A percentile compares a stretch with the other conserved stretches of the same genome.
Evolutionary conservation across 2,888 invertebrate species (phyloP).

Genomic region (Diachrysia chrysitis): DNA sequence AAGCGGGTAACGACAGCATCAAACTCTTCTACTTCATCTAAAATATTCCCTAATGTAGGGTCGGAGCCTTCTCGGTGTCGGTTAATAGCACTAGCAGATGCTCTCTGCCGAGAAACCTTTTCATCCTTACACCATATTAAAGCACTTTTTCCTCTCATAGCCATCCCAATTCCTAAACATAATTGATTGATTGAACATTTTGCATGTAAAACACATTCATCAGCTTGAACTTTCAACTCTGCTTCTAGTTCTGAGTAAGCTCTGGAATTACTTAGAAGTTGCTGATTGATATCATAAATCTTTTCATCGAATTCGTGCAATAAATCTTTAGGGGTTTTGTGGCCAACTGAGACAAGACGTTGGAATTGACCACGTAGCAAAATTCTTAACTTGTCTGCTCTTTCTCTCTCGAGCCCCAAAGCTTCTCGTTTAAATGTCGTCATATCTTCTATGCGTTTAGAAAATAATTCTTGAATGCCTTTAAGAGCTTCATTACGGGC

Average conservation of each 20-base stretch:
- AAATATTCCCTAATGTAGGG: conserved; percentile 41
- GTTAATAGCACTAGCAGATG: conserved; percentile 55
- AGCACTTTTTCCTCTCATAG: conserved; percentile 60
- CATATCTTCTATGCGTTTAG: conserved; percentile 65
- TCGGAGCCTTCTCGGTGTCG: conserved; percentile 30
- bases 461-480: conserved; percentile 61
- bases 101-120: conserved; percentile 34
- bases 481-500: conserved; percentile 64
- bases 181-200: conserved; percentile 75
- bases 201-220: conserved; percentile 65
- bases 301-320: conserved; percentile 79
- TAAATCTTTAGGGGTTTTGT: conserved; percentile 72
- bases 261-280: conserved; percentile 77
- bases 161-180: conserved; percentile 63
- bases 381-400: conserved; percentile 72
- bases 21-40: conserved; percentile 62
- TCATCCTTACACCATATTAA: conserved; percentile 56
- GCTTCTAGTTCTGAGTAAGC: conserved; percentile 76
- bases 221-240: conserved; percentile 70
- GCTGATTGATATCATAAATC: conserved; percentile 80
- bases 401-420: conserved; percentile 71
- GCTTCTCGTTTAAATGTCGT: conserved; percentile 71
- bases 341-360: conserved; percentile 70
- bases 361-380: conserved; percentile 76
- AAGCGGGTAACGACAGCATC: conserved; percentile 67